A percentile compares a stretch with the other conserved stretches of the same genome.
phyloP scores from a whole-genome alignment of 2,113 vertebrate species.

The Phodopus roborovskii region DNA sequence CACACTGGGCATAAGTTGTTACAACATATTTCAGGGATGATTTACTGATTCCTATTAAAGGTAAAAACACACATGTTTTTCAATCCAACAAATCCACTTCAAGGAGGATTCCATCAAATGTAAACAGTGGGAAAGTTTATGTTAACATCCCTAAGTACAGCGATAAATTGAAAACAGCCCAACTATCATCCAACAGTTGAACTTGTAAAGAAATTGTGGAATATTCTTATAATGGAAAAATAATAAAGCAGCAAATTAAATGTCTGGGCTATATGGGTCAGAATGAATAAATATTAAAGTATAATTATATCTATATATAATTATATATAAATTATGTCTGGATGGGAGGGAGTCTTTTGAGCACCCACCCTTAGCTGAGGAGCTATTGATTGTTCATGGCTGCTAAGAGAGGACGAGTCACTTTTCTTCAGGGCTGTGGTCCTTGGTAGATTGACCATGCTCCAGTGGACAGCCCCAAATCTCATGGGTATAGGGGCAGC shows the following conservation, averaged over 20 bases:
- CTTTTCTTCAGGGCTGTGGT: background rate
- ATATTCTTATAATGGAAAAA: constrained; percentile 29
- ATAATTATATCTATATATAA: background rate
- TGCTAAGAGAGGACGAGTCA: background rate
- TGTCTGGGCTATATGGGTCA: background rate
- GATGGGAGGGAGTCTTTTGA: background rate
- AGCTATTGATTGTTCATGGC: background rate
- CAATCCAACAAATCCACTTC: background rate
- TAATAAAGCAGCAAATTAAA: background rate
- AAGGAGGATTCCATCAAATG: background rate
- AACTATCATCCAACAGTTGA: background rate
- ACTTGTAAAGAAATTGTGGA: background rate
- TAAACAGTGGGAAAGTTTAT: background rate
- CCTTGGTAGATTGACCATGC: background rate
- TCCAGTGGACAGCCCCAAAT: background rate
- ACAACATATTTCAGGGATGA: background rate
- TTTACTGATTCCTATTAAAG: constrained; percentile 32
- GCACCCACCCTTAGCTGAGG: background rate
- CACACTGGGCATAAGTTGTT: background rate
- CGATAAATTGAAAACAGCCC: constrained; percentile 33
- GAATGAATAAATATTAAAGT: background rate
- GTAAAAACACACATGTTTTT: constrained; percentile 24
- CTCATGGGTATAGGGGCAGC: background rate
- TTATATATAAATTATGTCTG: background rate
- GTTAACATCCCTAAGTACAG: background rate